phyloP scores from a whole-genome alignment of 2,113 vertebrate genomes.

The Bubo bubo region DNA sequence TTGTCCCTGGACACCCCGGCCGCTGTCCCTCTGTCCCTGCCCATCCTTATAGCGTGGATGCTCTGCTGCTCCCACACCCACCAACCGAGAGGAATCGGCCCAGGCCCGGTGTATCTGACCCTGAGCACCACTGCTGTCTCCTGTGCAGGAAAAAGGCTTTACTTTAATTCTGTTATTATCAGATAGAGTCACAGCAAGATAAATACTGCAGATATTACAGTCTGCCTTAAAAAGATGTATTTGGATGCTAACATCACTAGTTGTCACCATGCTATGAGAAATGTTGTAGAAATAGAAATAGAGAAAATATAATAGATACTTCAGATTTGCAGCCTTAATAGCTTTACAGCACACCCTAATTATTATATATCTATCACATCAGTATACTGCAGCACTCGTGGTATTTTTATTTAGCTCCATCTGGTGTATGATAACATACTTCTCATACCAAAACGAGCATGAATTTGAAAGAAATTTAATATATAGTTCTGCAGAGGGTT shows the following conservation, averaged over 20 bases:
- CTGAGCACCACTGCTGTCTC: fast-evolving
- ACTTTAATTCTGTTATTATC: not conserved
- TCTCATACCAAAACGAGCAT: not conserved
- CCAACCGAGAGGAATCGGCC: fast-evolving
- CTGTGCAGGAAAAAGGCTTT: not conserved
- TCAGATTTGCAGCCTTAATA: constrained; percentile 51
- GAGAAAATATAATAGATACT: constrained; percentile 39
- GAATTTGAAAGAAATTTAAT: not conserved
- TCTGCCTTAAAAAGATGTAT: not conserved
- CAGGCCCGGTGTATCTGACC: fast-evolving
- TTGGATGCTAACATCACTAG: not conserved
- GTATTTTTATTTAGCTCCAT: constrained; percentile 67
- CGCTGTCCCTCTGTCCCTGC: not conserved
- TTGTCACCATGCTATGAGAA: not conserved
- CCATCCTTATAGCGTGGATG: fast-evolving
- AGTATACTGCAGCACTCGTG: not conserved
- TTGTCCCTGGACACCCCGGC: not conserved
- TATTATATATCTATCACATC: constrained; percentile 62
- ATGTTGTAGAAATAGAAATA: not conserved
- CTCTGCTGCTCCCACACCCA: not conserved
- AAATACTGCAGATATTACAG: not conserved
- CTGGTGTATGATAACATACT: constrained; percentile 30
- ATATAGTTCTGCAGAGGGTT: not conserved
- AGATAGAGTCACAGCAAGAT: not conserved
- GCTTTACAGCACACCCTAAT: constrained; percentile 52